Evolutionary conservation across 2,888 invertebrate genomes (phyloP).

Genomic region (Tipula confusa): DNA sequence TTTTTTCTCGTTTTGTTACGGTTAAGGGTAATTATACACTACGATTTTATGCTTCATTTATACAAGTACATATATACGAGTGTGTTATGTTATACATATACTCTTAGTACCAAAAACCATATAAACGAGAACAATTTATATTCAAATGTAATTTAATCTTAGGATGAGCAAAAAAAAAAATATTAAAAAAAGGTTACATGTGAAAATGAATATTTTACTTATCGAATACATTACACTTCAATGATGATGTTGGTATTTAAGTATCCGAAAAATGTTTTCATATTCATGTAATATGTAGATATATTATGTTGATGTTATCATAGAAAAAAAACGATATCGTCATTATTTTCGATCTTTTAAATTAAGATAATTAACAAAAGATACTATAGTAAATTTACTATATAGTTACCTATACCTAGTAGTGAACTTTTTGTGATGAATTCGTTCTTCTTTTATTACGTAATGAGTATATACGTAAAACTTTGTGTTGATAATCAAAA

Average conservation of each 20-base stretch:
- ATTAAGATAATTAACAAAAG: not conserved
- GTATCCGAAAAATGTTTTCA: not conserved
- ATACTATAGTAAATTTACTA: not conserved
- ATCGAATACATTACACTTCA: slow-evolving; percentile 16
- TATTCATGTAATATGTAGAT: too few relatives aligned
- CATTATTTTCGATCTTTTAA: not conserved
- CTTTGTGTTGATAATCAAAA: not conserved
- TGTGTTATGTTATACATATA: too few relatives aligned
- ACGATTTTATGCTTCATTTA: not conserved
- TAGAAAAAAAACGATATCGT: not conserved
- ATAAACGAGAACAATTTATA: slow-evolving; percentile 20
- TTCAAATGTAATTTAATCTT: slow-evolving; percentile 12
- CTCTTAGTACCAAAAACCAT: not conserved
- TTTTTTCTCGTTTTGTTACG: not conserved
- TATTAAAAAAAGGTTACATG: slow-evolving; percentile 21
- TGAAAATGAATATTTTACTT: slow-evolving; percentile 25
- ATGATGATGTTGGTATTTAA: not conserved
- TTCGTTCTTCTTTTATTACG: not conserved
- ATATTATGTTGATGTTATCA: not conserved
- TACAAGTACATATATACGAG: not conserved
- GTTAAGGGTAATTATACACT: not conserved
- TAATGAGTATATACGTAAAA: not conserved
- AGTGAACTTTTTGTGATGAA: not conserved
- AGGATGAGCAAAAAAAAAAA: not conserved
- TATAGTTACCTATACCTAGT: not conserved